phyloP scores from a whole-genome alignment of 2,888 invertebrate species.

The Gibbula magus region DNA sequence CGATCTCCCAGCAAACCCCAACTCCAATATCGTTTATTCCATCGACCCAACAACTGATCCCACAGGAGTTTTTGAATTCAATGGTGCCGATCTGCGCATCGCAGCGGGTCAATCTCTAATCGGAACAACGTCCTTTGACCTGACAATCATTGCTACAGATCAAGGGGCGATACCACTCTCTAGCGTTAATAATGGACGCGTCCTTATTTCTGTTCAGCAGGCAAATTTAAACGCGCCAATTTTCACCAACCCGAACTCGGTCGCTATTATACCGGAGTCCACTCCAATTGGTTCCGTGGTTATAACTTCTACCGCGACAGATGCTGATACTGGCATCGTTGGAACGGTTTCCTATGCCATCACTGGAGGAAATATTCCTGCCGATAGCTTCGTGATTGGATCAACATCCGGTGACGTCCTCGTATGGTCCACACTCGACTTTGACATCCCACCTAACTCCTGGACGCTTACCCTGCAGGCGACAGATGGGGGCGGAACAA shows the following conservation, averaged over 20 bases:
- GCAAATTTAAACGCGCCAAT: neutral
- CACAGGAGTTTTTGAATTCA: slow-evolving; percentile 10
- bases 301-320: slow-evolving; percentile 30
- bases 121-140: slow-evolving; percentile 47
- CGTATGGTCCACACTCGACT: slow-evolving; percentile 56
- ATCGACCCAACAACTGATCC: slow-evolving; percentile 24
- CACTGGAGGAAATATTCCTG: slow-evolving; percentile 46
- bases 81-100: neutral
- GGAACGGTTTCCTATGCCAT: slow-evolving; percentile 58
- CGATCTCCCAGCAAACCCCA: slow-evolving; percentile 57
- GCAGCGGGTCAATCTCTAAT: slow-evolving; percentile 36
- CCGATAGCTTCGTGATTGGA: slow-evolving; percentile 48
- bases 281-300: neutral
- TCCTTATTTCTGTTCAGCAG: slow-evolving; percentile 15
- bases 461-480: slow-evolving; percentile 51
- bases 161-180: slow-evolving; percentile 22
- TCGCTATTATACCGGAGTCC: neutral
- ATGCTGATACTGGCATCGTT: slow-evolving; percentile 51
- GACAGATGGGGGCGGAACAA: slow-evolving; percentile 45
- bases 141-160: slow-evolving; percentile 41
- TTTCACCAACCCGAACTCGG: neutral
- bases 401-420: slow-evolving; percentile 45
- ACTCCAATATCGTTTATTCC: slow-evolving; percentile 43
- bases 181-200: neutral
- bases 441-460: slow-evolving; percentile 49